Conservation (phyloP, 1,140 invertebrate species). For the Semibalanus balanoides region DNA sequence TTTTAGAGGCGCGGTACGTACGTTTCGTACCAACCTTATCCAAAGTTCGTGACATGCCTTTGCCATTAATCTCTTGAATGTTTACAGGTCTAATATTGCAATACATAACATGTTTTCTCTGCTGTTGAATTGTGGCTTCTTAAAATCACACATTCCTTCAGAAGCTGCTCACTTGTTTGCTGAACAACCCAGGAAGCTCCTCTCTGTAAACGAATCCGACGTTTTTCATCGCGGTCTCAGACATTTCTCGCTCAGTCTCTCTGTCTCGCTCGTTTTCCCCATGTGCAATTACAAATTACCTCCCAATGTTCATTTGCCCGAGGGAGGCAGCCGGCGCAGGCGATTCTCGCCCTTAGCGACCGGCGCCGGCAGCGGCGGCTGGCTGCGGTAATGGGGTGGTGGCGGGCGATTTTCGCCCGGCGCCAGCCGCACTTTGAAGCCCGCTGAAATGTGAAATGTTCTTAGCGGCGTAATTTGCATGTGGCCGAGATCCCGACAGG, state of each 20-base stretch:
- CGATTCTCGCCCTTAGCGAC: not conserved
- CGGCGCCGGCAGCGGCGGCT: too few species aligned
- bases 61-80: too few species aligned
- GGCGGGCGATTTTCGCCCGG: not conserved
- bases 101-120: too few species aligned
- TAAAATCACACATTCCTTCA: too few species aligned
- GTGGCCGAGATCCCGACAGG: not conserved
- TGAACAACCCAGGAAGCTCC: too few species aligned
- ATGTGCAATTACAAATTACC: conserved; percentile 2
- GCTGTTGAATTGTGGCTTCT: too few species aligned
- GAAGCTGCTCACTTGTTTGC: too few species aligned
- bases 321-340: not conserved
- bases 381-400: not conserved
- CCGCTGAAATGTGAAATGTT: not conserved
- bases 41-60: too few species aligned
- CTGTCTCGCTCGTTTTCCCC: not conserved
- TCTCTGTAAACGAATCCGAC: not conserved
- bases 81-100: too few species aligned
- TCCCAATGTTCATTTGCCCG: not conserved
- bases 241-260: not conserved
- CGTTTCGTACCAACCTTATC: too few species aligned
- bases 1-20: too few species aligned
- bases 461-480: conserved; percentile 1
- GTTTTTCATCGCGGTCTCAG: not conserved
- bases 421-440: not conserved